Conservation (phyloP, 2,797 vertebrate genomes). For the Ceyx erithaca region DNA sequence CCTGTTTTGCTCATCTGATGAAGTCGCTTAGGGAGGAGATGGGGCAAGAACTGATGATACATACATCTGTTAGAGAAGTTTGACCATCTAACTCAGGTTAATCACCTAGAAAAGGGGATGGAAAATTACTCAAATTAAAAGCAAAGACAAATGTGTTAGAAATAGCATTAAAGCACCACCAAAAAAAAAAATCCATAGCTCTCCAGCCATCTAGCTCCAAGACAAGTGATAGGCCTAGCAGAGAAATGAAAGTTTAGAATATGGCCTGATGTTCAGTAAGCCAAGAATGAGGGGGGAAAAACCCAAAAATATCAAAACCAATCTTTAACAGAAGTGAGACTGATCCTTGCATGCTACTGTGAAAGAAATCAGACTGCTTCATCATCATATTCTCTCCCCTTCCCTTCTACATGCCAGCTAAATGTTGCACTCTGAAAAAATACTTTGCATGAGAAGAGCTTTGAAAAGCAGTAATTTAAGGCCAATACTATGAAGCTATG, state of each 20-base stretch:
- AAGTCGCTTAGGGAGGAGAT: neutral
- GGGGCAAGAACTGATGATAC: neutral
- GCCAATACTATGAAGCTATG: neutral
- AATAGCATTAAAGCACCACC: neutral
- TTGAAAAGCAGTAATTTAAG: neutral
- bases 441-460: neutral
- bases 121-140: neutral
- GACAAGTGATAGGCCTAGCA: neutral
- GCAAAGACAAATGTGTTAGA: neutral
- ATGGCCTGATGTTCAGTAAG: neutral
- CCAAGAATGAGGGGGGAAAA: neutral
- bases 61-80: neutral
- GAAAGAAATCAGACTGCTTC: neutral
- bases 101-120: neutral
- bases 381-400: neutral
- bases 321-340: neutral
- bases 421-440: neutral
- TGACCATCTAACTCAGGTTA: neutral
- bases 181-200: neutral
- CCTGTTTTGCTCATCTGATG: neutral
- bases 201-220: neutral
- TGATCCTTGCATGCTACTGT: neutral
- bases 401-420: neutral
- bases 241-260: neutral
- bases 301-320: fast-evolving